phyloP scores from a whole-genome alignment of 2,113 vertebrate genomes.

The Alexandromys fortis region DNA sequence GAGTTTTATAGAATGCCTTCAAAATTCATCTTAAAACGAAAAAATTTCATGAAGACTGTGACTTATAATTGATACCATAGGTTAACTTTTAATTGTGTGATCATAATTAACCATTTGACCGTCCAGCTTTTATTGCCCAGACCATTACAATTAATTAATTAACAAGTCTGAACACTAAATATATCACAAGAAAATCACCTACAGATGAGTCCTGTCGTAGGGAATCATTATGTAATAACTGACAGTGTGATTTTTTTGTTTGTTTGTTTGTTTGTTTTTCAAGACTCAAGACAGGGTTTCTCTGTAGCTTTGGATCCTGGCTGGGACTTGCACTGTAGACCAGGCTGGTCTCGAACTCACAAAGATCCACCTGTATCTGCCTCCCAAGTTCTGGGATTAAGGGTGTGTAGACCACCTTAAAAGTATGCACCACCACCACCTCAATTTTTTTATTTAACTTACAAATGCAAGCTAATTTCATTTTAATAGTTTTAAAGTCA shows the following conservation, averaged over 20 bases:
- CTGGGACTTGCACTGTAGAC: no score
- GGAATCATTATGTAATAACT: neutral
- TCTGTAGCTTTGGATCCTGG: no score
- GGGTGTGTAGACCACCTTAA: no score
- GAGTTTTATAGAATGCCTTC: neutral
- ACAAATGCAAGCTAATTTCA: slow-evolving; percentile 67
- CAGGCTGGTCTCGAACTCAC: no score
- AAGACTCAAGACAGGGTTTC: no score
- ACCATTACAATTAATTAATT: slow-evolving; percentile 11
- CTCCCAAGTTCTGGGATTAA: no score
- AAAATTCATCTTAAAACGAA: slow-evolving; percentile 17
- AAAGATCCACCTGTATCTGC: no score
- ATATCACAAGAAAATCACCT: neutral
- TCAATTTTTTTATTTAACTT: slow-evolving; percentile 50
- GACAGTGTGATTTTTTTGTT: neutral
- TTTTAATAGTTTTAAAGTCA: slow-evolving; percentile 1
- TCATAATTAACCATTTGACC: neutral
- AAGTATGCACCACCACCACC: no score
- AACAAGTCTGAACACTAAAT: neutral
- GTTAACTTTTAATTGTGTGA: neutral
- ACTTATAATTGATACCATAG: neutral
- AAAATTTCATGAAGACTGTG: neutral
- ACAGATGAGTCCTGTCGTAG: neutral
- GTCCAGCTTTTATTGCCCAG: slow-evolving; percentile 14
- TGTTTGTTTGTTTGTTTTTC: no score